Base-by-base conservation (phyloP, 2,797 vertebrate species). In the Xyrichtys novacula region DNA sequence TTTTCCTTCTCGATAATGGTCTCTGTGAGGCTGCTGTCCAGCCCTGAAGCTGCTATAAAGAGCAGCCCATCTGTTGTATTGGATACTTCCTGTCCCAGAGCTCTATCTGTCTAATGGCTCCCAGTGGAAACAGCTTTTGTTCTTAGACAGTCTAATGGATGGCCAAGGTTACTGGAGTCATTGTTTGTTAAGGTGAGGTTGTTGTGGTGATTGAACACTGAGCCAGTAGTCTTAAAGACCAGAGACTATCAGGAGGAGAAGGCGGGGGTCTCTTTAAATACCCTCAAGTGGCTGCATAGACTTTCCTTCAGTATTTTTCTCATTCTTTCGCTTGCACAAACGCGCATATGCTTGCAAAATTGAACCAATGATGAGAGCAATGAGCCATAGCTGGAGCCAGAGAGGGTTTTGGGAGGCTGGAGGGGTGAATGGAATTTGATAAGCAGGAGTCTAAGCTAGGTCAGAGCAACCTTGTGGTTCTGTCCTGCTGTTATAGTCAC, bases 51-150 rank as follows among this genome's bases (percentile, higher is more conserved):
- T 48, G 38, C 56, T 72, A 75, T 56, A 83, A 83, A 87, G 81
- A 69, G 2, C 74, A 69, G 81, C 75, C 90, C 89, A 87, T 90
- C 90, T 90, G 91, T 67, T 74, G 65, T 62, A 64, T 84, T 86
- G 88, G 90, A 90, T 81, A 54, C 83, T 81, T 88, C 69, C 64
- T 47, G 73, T 87, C 76, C 81, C 82, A 67, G 75, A 83, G 83
- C 85, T 88, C 74, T 84, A 87, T 88, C 52, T 16, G 66, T 80
- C 84, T 91, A 91, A 92, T 88, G 78, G 87, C 80, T 91, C 89
- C 91, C 90, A 47, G 55, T 82, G 88, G 87, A 91, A 81, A 64
- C 42, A 15, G 81, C 87, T 84, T 88, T 90, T 91, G 87, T 91
- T 90, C 84, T 80, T 44, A 56, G 88, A 86, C 87, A 83, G 77